These are phyloP conservation scores for Hylomyscus alleni DNA, from an alignment of 2,797 vertebrate genomes.

Conservation along the genomic window DNA sequence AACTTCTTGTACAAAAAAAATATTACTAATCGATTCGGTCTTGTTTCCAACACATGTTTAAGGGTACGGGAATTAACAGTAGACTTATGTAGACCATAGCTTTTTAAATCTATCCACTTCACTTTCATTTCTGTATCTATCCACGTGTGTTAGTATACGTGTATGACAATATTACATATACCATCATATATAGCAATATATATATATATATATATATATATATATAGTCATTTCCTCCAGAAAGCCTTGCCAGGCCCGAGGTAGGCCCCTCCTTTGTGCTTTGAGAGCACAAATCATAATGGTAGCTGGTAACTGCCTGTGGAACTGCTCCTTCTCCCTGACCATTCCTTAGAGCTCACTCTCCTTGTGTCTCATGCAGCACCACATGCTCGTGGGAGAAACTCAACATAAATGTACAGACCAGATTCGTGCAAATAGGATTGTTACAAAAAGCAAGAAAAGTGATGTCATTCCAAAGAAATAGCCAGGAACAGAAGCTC, in stretches of 20 bases:
- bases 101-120: conserved; percentile 8
- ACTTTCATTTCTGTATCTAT: background rate
- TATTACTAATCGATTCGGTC: background rate
- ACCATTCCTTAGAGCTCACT: background rate
- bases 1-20: background rate
- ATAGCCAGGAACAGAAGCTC: conserved; percentile 34
- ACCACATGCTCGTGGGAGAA: background rate
- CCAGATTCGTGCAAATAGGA: conserved; percentile 5
- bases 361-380: background rate
- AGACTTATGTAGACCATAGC: background rate
- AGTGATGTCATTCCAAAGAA: conserved; percentile 60
- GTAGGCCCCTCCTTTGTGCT: background rate
- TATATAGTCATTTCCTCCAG: background rate
- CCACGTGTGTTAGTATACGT: background rate
- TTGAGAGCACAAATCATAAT: background rate
- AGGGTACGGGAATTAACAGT: background rate
- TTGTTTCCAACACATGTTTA: conserved; percentile 36
- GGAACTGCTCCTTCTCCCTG: background rate
- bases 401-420: conserved; percentile 25
- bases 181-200: too few relatives aligned
- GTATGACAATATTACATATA: background rate
- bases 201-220: too few relatives aligned
- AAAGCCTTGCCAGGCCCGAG: background rate
- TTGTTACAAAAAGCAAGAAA: conserved; percentile 15
- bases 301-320: background rate